Conservation (phyloP, 2,113 vertebrate genomes). For the Cynocephalus volans region DNA sequence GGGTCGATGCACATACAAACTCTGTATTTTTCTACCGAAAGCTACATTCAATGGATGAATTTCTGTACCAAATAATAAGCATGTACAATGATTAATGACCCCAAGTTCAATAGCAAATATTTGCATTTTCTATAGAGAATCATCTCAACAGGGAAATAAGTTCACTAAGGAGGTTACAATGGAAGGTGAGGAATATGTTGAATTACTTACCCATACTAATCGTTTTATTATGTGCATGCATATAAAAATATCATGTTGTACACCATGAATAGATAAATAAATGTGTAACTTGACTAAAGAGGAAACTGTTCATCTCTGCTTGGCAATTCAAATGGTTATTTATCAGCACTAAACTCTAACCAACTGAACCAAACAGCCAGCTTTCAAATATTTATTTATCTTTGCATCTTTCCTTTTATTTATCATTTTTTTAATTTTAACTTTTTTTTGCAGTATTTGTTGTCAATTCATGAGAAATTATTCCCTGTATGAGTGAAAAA, state of each 20-base stretch:
- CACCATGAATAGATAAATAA: too few species aligned
- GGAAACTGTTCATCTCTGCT: background rate
- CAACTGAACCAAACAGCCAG: too few species aligned
- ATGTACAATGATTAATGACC: background rate
- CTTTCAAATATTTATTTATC: background rate
- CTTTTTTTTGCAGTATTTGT: background rate
- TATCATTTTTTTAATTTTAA: background rate
- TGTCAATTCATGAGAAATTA: background rate
- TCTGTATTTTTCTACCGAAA: too few species aligned
- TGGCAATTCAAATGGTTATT: background rate
- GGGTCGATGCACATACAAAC: background rate
- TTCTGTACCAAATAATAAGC: background rate
- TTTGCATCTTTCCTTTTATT: background rate
- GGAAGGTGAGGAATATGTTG: too few species aligned
- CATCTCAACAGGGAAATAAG: background rate
- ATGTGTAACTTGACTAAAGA: too few species aligned
- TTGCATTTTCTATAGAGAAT: background rate
- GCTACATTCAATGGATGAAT: too few species aligned
- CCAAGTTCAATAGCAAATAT: background rate
- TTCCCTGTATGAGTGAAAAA: background rate
- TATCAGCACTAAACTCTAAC: too few species aligned
- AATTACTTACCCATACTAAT: background rate
- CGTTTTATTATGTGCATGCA: background rate
- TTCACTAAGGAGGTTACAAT: background rate
- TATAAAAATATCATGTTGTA: background rate